Conservation (phyloP, 2,797 vertebrate species). For the Cossypha caffra region DNA sequence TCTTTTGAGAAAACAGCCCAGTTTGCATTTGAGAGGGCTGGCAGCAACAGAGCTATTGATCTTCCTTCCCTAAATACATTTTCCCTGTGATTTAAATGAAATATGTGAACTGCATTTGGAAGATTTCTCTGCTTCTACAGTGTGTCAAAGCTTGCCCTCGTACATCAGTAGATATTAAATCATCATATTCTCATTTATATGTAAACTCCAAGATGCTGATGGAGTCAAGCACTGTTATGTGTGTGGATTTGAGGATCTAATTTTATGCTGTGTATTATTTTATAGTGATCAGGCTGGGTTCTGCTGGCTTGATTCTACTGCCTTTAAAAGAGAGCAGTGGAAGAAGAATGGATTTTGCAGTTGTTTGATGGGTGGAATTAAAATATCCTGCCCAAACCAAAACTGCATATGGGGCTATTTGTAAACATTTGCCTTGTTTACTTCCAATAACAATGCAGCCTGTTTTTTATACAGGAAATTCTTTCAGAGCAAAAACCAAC, state of each 20-base stretch:
- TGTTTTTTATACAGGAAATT: not conserved
- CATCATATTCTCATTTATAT: not conserved
- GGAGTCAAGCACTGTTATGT: not conserved
- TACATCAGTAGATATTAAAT: not conserved
- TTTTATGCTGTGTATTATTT: not conserved
- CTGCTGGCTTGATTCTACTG: not conserved
- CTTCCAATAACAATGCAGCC: not conserved
- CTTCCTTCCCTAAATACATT: not conserved
- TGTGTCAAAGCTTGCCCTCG: not conserved
- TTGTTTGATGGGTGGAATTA: not conserved
- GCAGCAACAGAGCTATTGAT: not conserved
- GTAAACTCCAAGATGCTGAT: not conserved
- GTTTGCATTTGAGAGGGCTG: not conserved
- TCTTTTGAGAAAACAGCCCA: not conserved
- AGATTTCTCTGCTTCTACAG: not conserved
- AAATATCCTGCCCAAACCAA: constrained; percentile 1
- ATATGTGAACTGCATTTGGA: not conserved
- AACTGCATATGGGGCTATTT: not conserved
- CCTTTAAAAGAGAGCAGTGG: not conserved
- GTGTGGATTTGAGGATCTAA: not conserved
- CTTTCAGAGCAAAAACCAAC: not conserved
- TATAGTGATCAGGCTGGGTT: not conserved
- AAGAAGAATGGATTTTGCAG: not conserved
- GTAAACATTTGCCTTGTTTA: constrained; percentile 30
- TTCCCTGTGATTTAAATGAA: not conserved